phyloP scores from a whole-genome alignment of 2,797 vertebrate species.

The Choloepus didactylus region DNA sequence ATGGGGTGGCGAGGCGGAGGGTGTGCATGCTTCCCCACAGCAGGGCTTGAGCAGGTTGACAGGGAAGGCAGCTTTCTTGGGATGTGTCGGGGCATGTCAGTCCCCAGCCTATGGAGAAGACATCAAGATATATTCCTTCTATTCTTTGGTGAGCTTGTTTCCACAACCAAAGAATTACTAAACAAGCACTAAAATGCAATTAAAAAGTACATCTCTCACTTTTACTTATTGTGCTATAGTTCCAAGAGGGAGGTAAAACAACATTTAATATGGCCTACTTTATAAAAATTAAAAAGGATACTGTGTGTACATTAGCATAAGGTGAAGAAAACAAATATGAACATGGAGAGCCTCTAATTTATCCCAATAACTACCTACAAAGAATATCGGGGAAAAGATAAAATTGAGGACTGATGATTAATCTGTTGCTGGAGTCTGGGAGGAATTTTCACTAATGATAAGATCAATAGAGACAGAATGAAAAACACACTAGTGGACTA shows the following conservation, averaged over 20 bases:
- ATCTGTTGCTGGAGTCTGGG: background rate
- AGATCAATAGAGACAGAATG: background rate
- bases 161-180: background rate
- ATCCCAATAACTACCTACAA: background rate
- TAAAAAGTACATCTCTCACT: background rate
- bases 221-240: background rate
- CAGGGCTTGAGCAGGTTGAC: background rate
- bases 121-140: background rate
- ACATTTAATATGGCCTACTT: background rate
- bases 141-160: background rate
- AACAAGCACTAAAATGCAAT: background rate
- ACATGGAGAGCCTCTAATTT: background rate
- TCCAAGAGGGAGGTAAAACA: background rate
- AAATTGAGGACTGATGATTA: background rate
- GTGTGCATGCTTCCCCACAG: rapidly evolving
- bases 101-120: background rate
- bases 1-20: background rate
- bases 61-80: background rate
- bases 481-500: background rate
- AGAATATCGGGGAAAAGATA: background rate
- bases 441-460: background rate
- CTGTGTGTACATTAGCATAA: background rate
- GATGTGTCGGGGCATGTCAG: rapidly evolving
- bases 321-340: background rate
- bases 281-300: background rate